These are phyloP conservation scores for Chironomus riparius DNA, from an alignment of 2,888 invertebrate species.

Conservation along the genomic window DNA sequence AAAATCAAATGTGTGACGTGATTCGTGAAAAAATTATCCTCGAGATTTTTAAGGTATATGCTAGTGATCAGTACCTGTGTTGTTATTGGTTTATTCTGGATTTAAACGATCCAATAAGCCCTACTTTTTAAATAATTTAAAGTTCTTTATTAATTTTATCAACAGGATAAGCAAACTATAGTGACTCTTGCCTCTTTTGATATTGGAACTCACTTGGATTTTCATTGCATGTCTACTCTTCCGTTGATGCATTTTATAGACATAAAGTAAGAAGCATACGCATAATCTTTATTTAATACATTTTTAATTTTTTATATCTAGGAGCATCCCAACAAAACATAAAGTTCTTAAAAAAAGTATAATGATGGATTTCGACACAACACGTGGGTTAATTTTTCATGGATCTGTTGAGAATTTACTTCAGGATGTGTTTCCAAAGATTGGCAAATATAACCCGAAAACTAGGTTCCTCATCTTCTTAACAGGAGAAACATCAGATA, in stretches of 20 bases:
- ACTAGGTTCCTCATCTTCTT: not conserved
- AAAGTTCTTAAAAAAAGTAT: not conserved
- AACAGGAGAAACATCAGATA: not conserved
- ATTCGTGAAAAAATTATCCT: not conserved
- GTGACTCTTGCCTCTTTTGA: not conserved
- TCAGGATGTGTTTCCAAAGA: not conserved
- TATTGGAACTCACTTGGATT: not conserved
- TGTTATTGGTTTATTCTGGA: too few relatives aligned
- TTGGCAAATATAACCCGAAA: not conserved
- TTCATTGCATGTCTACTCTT: not conserved
- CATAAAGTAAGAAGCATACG: not conserved
- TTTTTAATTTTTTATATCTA: not conserved
- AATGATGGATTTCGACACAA: constrained; percentile 7
- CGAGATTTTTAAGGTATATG: not conserved
- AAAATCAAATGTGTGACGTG: not conserved
- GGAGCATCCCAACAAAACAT: not conserved
- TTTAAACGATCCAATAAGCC: too few relatives aligned
- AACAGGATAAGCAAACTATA: constrained; percentile 7
- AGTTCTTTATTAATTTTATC: not conserved
- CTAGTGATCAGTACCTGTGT: too few relatives aligned
- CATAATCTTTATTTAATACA: not conserved
- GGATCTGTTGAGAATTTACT: not conserved
- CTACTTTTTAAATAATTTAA: too few relatives aligned
- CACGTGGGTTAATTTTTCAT: not conserved
- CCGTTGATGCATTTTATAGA: not conserved